A percentile compares a stretch with the other conserved stretches of the same genome.
phyloP scores from a whole-genome alignment of 2,113 vertebrate species.

The Tachysurus fulvidraco region DNA sequence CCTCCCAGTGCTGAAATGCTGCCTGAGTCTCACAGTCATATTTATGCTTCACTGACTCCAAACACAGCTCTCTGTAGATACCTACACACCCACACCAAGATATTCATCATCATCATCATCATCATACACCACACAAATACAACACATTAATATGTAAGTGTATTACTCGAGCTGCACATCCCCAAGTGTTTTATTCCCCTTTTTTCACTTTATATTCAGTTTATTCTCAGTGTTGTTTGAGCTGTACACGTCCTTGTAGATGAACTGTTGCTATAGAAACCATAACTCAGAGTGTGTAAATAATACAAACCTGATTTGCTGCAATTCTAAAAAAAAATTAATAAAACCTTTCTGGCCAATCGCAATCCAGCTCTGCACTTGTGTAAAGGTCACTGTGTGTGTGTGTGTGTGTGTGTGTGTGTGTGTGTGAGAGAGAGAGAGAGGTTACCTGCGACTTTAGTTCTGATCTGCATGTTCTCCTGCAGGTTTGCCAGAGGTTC shows the following conservation, averaged over 20 bases:
- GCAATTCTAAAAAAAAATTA: background rate
- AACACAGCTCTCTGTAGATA: constrained; percentile 87
- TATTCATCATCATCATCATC: constrained; percentile 21
- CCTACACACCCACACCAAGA: constrained; percentile 63
- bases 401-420: background rate
- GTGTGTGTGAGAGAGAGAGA: too few relatives aligned
- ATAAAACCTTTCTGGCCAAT: background rate
- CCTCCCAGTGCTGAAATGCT: constrained; percentile 86
- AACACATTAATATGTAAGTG: background rate
- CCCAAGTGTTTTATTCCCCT: too few relatives aligned
- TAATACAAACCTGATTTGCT: background rate
- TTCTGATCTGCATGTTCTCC: constrained; percentile 99
- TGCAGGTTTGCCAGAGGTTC: constrained; percentile 95
- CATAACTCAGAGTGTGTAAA: too few relatives aligned
- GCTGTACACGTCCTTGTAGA: too few relatives aligned
- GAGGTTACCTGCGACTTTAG: constrained; percentile 91
- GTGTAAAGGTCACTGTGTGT: background rate
- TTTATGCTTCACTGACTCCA: constrained; percentile 91
- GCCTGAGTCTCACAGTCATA: constrained; percentile 92
- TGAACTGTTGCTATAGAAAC: too few relatives aligned
- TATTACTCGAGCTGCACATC: background rate
- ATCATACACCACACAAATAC: background rate
- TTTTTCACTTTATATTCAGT: too few relatives aligned
- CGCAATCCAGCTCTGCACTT: background rate
- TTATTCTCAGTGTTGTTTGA: too few relatives aligned